Evolutionary conservation across 2,797 vertebrate species (phyloP).

Genomic region (Alosa sapidissima): DNA sequence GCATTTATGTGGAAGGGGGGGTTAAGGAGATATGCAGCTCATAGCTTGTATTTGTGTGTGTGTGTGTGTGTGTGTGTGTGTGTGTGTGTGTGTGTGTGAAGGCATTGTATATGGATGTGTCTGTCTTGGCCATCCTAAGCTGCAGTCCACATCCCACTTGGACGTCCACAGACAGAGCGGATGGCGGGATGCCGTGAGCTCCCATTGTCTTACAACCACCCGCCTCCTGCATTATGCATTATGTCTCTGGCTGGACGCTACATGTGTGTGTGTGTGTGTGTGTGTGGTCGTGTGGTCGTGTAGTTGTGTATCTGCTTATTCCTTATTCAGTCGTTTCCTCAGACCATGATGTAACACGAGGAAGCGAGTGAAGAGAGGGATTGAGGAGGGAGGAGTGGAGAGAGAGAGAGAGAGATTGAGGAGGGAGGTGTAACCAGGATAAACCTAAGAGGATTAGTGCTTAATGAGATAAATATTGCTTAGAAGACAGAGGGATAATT

Average conservation of each 20-base stretch:
- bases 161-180: conserved; percentile 27
- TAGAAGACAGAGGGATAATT: conserved; percentile 34
- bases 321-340: conserved; percentile 27
- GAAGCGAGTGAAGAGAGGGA: neutral
- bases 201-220: conserved; percentile 31
- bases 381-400: neutral
- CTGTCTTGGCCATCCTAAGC: conserved; percentile 4
- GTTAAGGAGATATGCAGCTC: neutral
- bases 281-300: conserved; percentile 33
- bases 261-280: neutral
- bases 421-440: conserved; percentile 24
- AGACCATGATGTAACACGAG: neutral
- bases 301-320: neutral
- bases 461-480: conserved; percentile 30
- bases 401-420: neutral
- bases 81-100: neutral
- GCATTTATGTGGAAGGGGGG: neutral
- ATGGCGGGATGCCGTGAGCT: conserved; percentile 35
- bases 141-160: conserved; percentile 38
- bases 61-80: conserved; percentile 6
- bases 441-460: conserved; percentile 48
- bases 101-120: conserved; percentile 1
- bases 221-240: conserved; percentile 27
- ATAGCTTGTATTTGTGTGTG: neutral
- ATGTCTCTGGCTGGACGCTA: conserved; percentile 16